phyloP scores from a whole-genome alignment of 2,888 invertebrate species.

The Eupithecia insigniata region DNA sequence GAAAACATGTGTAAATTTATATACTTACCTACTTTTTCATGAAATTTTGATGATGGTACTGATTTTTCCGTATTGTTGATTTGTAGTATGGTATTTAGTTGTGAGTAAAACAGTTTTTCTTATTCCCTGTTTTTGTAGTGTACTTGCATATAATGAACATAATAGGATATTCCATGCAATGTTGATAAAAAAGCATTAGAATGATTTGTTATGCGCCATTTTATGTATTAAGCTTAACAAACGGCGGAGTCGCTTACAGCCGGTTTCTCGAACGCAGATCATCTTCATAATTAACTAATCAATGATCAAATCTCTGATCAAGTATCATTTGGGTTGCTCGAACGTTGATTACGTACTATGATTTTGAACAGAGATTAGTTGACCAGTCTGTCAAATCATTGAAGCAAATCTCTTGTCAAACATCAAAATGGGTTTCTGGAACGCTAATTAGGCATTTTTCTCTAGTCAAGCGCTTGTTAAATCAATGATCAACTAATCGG shows the following conservation, averaged over 20 bases:
- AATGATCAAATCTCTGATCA: no score
- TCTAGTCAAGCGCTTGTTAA: no score
- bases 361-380: no score
- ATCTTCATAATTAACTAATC: no score
- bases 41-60: constrained; percentile 65
- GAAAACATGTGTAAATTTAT: constrained; percentile 7
- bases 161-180: constrained; percentile 20
- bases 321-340: no score
- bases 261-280: no score
- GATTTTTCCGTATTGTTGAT: constrained; percentile 55
- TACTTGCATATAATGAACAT: constrained; percentile 30
- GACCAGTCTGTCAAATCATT: no score
- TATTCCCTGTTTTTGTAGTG: constrained; percentile 45
- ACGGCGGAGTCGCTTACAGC: constrained; percentile 9
- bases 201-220: constrained; percentile 10
- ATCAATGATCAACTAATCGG: no score
- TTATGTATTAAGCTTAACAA: constrained; percentile 16
- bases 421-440: no score
- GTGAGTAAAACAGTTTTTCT: constrained; percentile 54
- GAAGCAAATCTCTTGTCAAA: no score
- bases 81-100: constrained; percentile 65
- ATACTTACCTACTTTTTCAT: constrained; percentile 11
- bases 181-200: neutral
- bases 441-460: no score
- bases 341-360: no score